These are phyloP conservation scores for Sycobia sp. DNA, from an alignment of 1,140 invertebrate genomes.

Conservation along the genomic window DNA sequence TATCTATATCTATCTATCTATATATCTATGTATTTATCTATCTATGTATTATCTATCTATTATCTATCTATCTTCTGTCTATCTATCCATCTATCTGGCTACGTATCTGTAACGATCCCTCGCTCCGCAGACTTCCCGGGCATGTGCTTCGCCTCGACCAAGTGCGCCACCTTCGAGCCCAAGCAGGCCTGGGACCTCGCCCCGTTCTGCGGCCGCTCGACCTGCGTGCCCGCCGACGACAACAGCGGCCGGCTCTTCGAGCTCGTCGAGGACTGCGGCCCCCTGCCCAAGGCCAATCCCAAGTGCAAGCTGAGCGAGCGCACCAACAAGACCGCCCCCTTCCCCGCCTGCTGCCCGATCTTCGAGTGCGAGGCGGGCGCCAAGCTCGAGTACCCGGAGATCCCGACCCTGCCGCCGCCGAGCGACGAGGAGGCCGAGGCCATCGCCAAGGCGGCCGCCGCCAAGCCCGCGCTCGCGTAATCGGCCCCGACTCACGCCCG, in stretches of 20 bases:
- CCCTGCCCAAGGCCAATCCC: conserved; percentile 80
- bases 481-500: neutral
- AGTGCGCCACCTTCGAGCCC: conserved; percentile 82
- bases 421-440: conserved; percentile 54
- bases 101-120: too few relatives aligned
- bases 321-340: conserved; percentile 85
- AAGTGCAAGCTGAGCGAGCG: conserved; percentile 85
- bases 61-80: too few relatives aligned
- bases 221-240: conserved; percentile 79
- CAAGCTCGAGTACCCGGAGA: conserved; percentile 83
- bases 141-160: conserved; percentile 87
- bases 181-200: conserved; percentile 81
- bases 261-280: conserved; percentile 86
- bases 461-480: conserved; percentile 6
- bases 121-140: conserved; percentile 83
- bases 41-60: too few relatives aligned
- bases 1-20: too few relatives aligned
- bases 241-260: conserved; percentile 75
- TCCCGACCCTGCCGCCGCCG: conserved; percentile 69
- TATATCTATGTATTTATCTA: too few relatives aligned
- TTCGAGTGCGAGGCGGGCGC: conserved; percentile 85
- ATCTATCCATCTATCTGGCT: too few relatives aligned
- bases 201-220: conserved; percentile 86
- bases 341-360: conserved; percentile 82
- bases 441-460: conserved; percentile 35